Base-by-base conservation (phyloP, 2,888 invertebrate genomes). In the Lamproptera curius region DNA sequence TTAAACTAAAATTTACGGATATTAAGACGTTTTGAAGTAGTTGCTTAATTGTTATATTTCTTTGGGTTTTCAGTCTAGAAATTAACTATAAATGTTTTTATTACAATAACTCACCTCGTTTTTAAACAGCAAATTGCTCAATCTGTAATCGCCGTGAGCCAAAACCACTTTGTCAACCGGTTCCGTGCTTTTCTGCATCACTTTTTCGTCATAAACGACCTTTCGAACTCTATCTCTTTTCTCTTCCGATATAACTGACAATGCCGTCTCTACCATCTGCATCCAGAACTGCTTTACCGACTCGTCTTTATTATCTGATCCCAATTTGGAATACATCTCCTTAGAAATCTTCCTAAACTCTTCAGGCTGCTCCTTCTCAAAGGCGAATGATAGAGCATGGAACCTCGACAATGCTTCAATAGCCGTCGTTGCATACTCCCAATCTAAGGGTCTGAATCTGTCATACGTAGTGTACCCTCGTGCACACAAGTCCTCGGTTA, bases 381-480 rank as follows among this genome's bases (percentile, higher is more conserved):
- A 62, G 0, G 72, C 76, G 13, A 76, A 64, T 0, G 84, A 81
- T 0, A 84, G 50, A 0, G 85, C 85, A 53, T 88, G 88, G 47
- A 81, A 67, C 49, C 77, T 78, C 0, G 79, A 83, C 16, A 86
- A 56, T 15, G 65, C 65, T 2, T 60, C 62, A 1, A 79, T 57
- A 0, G 73, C 68, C 0, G 65, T 52, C 0, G 61, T 53, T 0
- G 76, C 76, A 39, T 80, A 78, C 1, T 67, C 64, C 75, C 77
- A 79, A 40, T 74, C 67, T 11, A 85, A 58, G 0, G 70, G 55
- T 13, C 66, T 60, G 9, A 74, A 62, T 45, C 80, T 67, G 26
- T 79, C 65, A 17, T 65, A 73, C 0, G 64, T 44, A 0, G 41
- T 53, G 42, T 66, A 88, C 0, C 81, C 81, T 14, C 54, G 48